A percentile compares a stretch with the other conserved stretches of the same genome.
Evolutionary conservation across 1,140 invertebrate species (phyloP).

Genomic region (Macrobrachium nipponense): DNA sequence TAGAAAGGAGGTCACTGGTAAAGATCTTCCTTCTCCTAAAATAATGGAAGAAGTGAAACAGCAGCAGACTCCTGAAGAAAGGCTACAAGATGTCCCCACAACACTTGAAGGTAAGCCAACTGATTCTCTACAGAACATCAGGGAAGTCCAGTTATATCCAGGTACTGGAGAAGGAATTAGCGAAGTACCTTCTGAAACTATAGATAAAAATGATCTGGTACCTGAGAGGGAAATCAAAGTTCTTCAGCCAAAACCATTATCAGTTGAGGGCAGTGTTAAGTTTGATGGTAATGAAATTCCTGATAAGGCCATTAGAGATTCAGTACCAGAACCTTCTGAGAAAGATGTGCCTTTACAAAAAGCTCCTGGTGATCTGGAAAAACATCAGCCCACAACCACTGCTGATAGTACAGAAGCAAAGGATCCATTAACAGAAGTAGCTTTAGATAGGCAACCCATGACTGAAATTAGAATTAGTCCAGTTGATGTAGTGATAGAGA

Average conservation of each 20-base stretch:
- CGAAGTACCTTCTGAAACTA: background rate
- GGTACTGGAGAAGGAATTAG: too few relatives aligned
- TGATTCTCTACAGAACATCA: too few relatives aligned
- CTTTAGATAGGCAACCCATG: too few relatives aligned
- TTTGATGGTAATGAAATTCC: background rate
- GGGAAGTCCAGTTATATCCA: too few relatives aligned
- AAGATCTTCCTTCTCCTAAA: constrained; percentile 34
- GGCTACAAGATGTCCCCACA: background rate
- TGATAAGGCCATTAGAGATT: background rate
- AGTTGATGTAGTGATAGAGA: too few relatives aligned
- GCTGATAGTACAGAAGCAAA: too few relatives aligned
- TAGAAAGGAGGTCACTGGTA: constrained; percentile 19
- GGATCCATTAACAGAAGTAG: too few relatives aligned
- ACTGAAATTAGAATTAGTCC: too few relatives aligned
- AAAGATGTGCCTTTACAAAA: too few relatives aligned
- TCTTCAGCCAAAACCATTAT: background rate
- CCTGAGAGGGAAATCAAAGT: background rate
- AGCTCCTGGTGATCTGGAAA: background rate
- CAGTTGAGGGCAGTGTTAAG: background rate
- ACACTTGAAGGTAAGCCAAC: constrained; percentile 7
- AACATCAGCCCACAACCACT: background rate
- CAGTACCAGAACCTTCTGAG: too few relatives aligned
- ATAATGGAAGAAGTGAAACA: background rate
- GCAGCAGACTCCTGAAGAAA: constrained; percentile 3
- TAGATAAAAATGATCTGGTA: background rate